Conservation (phyloP, 1,140 invertebrate genomes). For the Ceratina japonica region DNA sequence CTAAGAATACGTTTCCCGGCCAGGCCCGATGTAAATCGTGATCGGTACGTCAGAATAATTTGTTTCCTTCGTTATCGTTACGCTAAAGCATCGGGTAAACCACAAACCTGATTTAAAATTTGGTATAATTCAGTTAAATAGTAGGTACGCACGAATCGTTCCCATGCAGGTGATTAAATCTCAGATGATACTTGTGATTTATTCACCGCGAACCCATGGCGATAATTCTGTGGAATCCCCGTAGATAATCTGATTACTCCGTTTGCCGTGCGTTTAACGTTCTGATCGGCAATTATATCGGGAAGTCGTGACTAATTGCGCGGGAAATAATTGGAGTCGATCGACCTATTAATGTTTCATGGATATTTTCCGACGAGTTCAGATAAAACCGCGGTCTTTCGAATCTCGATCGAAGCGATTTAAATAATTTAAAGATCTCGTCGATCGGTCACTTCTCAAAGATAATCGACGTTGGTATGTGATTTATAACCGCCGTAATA, state of each 20-base stretch:
- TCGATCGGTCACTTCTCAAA: neutral
- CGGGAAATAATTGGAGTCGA: neutral
- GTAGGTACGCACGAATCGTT: neutral
- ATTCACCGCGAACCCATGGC: neutral
- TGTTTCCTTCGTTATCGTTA: no score
- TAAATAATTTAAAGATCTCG: neutral
- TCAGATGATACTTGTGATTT: neutral
- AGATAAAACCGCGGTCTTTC: neutral
- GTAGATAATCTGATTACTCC: constrained; percentile 20
- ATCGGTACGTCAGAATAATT: no score
- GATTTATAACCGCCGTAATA: no score
- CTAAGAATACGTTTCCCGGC: no score
- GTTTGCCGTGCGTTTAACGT: neutral
- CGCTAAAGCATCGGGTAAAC: no score
- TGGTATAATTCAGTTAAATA: neutral
- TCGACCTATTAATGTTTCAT: neutral
- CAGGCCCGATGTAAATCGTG: no score
- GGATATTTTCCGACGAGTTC: neutral
- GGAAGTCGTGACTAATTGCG: neutral
- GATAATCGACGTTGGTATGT: no score
- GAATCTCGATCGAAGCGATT: no score
- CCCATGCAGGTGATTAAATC: neutral
- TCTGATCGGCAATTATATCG: neutral
- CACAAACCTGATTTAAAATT: no score
- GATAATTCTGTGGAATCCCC: constrained; percentile 6